A percentile compares a stretch with the other conserved stretches of the same genome.
Conservation (phyloP, 2,113 vertebrate species). For the Phycodurus eques region DNA sequence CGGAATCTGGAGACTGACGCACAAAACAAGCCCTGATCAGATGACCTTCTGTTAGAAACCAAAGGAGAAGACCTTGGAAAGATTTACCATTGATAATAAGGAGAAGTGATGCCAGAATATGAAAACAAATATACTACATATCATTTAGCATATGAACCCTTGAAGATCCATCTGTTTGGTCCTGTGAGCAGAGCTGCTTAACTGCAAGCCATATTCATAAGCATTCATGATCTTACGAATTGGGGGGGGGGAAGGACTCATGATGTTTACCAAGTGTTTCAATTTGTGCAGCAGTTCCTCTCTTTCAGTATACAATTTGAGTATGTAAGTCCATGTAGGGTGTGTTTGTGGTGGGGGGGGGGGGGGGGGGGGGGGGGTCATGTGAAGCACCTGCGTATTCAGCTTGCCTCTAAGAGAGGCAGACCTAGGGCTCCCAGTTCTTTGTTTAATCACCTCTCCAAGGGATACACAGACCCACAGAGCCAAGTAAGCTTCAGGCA, state of each 20-base stretch:
- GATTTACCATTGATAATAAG: constrained; percentile 7
- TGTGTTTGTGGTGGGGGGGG: neutral
- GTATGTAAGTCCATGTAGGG: constrained; percentile 9
- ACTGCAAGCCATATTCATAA: neutral
- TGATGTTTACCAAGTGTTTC: neutral
- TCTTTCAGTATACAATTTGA: constrained; percentile 18
- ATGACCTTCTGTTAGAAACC: constrained; percentile 1
- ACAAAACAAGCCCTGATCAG: constrained; percentile 8
- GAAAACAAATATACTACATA: neutral
- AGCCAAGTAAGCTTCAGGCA: constrained; percentile 41
- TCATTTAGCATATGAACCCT: neutral
- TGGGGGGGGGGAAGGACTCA: constrained; percentile 11
- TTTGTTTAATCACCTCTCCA: constrained; percentile 54
- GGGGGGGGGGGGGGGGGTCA: constrained; percentile 4
- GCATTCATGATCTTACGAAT: constrained; percentile 4
- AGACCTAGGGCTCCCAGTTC: constrained; percentile 31
- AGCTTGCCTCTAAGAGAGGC: constrained; percentile 37
- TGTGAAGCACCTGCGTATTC: constrained; percentile 25
- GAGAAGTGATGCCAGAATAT: neutral
- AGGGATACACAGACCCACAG: constrained; percentile 34
- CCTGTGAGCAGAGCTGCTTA: neutral
- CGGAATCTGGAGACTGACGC: constrained; percentile 3
- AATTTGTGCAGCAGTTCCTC: neutral
- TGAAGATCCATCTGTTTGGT: neutral
- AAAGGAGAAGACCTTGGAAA: neutral